Percentiles rank a stretch among this genome's conserved stretches.
phyloP scores from a whole-genome alignment of 2,113 vertebrate species.

The Anser brachyrhynchus region DNA sequence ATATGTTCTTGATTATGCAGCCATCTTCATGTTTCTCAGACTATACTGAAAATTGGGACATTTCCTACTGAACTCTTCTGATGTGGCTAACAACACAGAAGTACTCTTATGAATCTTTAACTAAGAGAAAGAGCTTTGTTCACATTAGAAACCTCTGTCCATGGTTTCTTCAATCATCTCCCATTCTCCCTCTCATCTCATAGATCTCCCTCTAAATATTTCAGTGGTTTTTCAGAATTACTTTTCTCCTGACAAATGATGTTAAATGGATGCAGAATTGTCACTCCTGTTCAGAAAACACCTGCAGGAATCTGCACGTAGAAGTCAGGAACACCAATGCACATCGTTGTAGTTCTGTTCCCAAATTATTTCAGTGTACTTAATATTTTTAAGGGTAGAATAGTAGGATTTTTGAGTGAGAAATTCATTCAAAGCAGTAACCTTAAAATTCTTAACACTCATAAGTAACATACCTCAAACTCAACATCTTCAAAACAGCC shows the following conservation, averaged over 20 bases:
- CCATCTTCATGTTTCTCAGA: neutral
- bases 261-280: neutral
- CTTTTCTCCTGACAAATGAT: neutral
- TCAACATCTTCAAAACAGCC: slow-evolving; percentile 82
- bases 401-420: neutral
- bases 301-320: neutral
- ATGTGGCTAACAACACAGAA: neutral
- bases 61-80: neutral
- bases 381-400: neutral
- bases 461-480: slow-evolving; percentile 78
- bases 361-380: neutral
- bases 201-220: neutral
- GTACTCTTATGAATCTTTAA: neutral
- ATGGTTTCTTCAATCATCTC: neutral
- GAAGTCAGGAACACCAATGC: neutral
- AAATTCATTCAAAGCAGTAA: neutral
- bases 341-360: neutral
- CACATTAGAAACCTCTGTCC: neutral
- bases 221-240: neutral
- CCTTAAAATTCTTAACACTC: neutral
- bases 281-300: neutral
- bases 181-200: neutral
- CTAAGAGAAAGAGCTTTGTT: neutral
- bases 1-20: neutral
- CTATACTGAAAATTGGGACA: neutral